Base-by-base conservation (phyloP, 2,888 invertebrate genomes). In the Prosapia bicincta region DNA sequence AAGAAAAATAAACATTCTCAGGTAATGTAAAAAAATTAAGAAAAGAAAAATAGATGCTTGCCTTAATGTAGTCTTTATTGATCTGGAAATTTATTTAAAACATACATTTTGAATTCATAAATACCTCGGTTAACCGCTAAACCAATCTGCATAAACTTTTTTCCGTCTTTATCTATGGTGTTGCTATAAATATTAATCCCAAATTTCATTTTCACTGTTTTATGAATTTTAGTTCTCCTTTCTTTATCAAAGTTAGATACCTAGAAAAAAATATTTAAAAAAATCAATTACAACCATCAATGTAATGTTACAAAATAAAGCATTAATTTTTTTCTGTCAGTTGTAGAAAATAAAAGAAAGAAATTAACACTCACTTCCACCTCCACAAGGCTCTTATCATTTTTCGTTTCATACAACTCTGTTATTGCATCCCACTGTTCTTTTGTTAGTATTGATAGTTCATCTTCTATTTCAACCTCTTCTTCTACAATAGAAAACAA, bases 191-290 rank as follows among this genome's bases (percentile, higher is more conserved):
- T 86, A 77, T 88, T 88, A 0, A 86, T 86, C 6, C 88, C 88
- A 82, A 90, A 94, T 0, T 90, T 86, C 75, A 88, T 89, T 82
- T 92, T 92, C 0, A 96, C 87, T 28, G 91, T 87, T 78, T 89
- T 88, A 83, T 96, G 95, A 70, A 96, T 90, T 81, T 86, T 87
- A 3, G 89, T 91, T 69, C 96, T 87, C 67, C 91, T 87, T 28
- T 91, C 91, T 83, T 96, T 96, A 28, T 88, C 86, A 79, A 92
- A 85, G 7, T 88, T 86, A 0, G 90, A 91, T 0, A 92, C 93
- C 81, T 81, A 72, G 69, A 77, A 74, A 15, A 67, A n/a, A 54
- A 71, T 20, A n/a, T n/a, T n/a, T n/a, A n/a, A n/a, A n/a, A n/a
- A n/a, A n/a, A n/a, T n/a, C n/a, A n/a, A n/a, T n/a, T n/a, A n/a